These are phyloP conservation scores for Uloborus diversus DNA, from an alignment of 1,140 invertebrate species.

Conservation along the genomic window DNA sequence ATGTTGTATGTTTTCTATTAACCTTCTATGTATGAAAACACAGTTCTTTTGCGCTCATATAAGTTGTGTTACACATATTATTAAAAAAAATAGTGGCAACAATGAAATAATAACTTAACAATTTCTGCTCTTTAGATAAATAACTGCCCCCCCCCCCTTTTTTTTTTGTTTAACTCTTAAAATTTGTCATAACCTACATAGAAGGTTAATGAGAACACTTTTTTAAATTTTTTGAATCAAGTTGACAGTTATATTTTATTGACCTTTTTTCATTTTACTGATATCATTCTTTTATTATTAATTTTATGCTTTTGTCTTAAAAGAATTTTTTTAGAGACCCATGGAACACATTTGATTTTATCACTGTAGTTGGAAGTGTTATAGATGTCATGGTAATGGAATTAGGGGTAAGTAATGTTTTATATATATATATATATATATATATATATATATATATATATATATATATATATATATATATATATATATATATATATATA, in stretches of 20 bases:
- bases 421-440: too few species aligned
- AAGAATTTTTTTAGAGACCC: slow-evolving; percentile 99
- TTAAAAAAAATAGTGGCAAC: too few species aligned
- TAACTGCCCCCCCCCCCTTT: too few species aligned
- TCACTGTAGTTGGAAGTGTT: slow-evolving; percentile 99
- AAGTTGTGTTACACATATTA: too few species aligned
- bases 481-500: neutral
- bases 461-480: slow-evolving; percentile 1
- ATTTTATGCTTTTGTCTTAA: slow-evolving; percentile 11
- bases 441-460: slow-evolving; percentile 60
- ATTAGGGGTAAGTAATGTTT: slow-evolving; percentile 82
- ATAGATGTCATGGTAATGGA: slow-evolving; percentile 98
- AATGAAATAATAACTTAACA: too few species aligned
- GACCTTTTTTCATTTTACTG: neutral
- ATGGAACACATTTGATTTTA: slow-evolving; percentile 99
- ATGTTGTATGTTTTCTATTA: too few species aligned
- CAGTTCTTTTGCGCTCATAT: too few species aligned
- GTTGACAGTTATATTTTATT: neutral
- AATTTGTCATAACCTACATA: too few species aligned
- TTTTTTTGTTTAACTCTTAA: too few species aligned
- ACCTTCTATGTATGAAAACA: too few species aligned
- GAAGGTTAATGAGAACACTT: neutral
- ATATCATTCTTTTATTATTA: neutral
- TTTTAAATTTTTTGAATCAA: neutral
- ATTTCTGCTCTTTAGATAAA: too few species aligned